These are phyloP conservation scores for Ameiurus melas DNA, from an alignment of 2,113 vertebrate species.

Conservation along the genomic window DNA sequence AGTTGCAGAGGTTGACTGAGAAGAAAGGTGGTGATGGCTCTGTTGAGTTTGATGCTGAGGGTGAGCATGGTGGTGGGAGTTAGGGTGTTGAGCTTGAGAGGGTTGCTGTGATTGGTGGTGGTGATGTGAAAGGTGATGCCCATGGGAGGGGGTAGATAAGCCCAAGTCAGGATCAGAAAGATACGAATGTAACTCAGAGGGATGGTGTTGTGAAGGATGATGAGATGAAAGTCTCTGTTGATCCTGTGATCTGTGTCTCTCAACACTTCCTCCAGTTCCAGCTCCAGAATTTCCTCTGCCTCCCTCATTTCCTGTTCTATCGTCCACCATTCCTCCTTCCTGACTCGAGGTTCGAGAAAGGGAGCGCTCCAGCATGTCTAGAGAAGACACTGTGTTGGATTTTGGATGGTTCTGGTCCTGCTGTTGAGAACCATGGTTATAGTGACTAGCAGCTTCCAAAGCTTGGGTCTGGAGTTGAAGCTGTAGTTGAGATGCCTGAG, in stretches of 20 bases:
- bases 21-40: slow-evolving; percentile 69
- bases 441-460: slow-evolving; percentile 80
- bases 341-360: slow-evolving; percentile 71
- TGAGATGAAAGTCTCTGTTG: slow-evolving; percentile 71
- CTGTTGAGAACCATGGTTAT: slow-evolving; percentile 74
- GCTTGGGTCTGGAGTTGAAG: slow-evolving; percentile 82
- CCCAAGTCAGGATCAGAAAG: slow-evolving; percentile 74
- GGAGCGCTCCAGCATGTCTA: slow-evolving; percentile 79
- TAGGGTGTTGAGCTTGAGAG: slow-evolving; percentile 58
- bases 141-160: slow-evolving; percentile 68
- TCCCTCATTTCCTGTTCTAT: slow-evolving; percentile 58
- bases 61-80: slow-evolving; percentile 68
- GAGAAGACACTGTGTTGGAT: slow-evolving; percentile 75
- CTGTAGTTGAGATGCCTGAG: slow-evolving; percentile 81
- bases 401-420: slow-evolving; percentile 73
- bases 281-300: slow-evolving; percentile 50
- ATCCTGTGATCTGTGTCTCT: slow-evolving; percentile 68
- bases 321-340: slow-evolving; percentile 67
- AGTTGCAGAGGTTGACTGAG: slow-evolving; percentile 61
- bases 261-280: slow-evolving; percentile 57
- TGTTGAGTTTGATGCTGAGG: slow-evolving; percentile 70
- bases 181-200: slow-evolving; percentile 76
- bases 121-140: slow-evolving; percentile 75
- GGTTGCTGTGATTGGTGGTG: slow-evolving; percentile 64
- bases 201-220: slow-evolving; percentile 67